Percentiles rank a stretch among this genome's conserved stretches.
These are phyloP conservation scores for Coelogynopora nodosa DNA, from an alignment of 2,888 invertebrate species.

Conservation along the genomic window DNA sequence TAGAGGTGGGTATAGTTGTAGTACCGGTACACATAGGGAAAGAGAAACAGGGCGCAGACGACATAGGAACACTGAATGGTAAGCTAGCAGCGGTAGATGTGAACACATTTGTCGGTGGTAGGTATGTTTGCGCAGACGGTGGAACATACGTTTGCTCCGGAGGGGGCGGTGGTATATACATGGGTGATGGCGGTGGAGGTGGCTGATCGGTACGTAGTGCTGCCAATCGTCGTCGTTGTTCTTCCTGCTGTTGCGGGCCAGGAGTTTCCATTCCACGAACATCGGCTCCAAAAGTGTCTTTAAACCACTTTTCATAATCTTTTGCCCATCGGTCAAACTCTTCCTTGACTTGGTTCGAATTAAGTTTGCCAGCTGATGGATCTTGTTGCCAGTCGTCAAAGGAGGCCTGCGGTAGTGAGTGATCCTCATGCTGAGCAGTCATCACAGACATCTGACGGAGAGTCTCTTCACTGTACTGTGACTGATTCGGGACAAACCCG, in stretches of 20 bases:
- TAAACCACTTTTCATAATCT: not conserved
- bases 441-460: not conserved
- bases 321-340: not conserved
- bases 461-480: not conserved
- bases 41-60: not conserved
- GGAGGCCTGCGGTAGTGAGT: too few species aligned
- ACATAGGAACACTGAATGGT: not conserved
- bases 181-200: not conserved
- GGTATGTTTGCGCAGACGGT: not conserved
- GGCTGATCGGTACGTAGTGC: not conserved
- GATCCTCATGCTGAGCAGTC: not conserved
- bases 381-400: not conserved
- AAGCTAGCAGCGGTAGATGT: not conserved
- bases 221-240: not conserved
- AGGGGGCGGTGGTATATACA: not conserved
- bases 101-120: not conserved
- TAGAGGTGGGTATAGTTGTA: not conserved
- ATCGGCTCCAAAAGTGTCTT: conserved; percentile 3
- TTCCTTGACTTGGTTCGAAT: not conserved
- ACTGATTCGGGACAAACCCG: conserved; percentile 4
- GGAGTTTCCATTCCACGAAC: not conserved
- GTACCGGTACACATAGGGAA: not conserved
- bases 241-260: not conserved
- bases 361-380: not conserved
- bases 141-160: not conserved